These are phyloP conservation scores for Lytechinus pictus DNA, from an alignment of 35 echinoderm and acorn worm species.

Conservation along the genomic window DNA sequence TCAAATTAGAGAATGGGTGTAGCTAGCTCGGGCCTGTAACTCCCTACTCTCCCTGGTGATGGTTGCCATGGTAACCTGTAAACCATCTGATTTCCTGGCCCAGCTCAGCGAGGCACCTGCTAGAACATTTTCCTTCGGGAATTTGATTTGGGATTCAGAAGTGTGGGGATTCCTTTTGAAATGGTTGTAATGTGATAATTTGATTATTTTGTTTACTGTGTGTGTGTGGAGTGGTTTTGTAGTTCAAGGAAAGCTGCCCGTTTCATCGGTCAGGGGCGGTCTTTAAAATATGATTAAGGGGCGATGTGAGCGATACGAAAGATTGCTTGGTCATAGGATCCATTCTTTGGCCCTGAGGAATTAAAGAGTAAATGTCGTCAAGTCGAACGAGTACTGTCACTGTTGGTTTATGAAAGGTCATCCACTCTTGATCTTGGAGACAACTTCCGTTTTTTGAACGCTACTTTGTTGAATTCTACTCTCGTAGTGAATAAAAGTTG, in stretches of 20 bases:
- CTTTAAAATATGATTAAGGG: not conserved
- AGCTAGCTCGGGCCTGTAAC: not conserved
- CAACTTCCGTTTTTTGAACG: not conserved
- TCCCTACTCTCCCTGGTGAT: not conserved
- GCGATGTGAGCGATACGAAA: not conserved
- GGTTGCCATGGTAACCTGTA: not conserved
- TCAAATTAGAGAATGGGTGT: constrained; percentile 13
- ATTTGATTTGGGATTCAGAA: not conserved
- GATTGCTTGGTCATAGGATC: not conserved
- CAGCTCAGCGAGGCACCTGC: not conserved
- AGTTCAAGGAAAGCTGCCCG: not conserved
- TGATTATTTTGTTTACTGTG: constrained; percentile 9
- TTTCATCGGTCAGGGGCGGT: not conserved
- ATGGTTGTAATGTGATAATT: constrained; percentile 6
- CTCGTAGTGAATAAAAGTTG: too few species aligned
- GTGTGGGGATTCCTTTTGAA: not conserved
- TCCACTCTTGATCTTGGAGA: not conserved
- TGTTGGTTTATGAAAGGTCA: not conserved
- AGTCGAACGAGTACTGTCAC: not conserved
- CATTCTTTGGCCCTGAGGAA: not conserved
- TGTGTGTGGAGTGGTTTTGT: not conserved
- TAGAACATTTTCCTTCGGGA: not conserved
- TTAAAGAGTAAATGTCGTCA: not conserved
- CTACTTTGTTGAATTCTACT: too few species aligned
- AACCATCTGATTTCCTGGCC: constrained; percentile 19